A percentile compares a stretch with the other conserved stretches of the same genome.
Evolutionary conservation across 2,888 invertebrate species (phyloP).

Genomic region (Deroplatys truncata): DNA sequence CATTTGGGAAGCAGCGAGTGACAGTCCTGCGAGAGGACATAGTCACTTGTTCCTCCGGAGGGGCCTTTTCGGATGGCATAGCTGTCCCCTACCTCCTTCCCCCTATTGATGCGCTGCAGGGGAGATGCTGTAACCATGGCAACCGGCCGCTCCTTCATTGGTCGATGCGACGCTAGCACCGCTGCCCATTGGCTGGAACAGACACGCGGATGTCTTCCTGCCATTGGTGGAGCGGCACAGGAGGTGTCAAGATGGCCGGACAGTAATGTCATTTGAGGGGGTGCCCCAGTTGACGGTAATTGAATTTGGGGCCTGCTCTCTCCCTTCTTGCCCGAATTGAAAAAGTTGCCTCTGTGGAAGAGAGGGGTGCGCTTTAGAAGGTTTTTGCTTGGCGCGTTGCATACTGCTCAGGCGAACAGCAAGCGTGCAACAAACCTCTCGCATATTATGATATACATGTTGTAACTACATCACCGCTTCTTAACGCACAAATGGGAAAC

Average conservation of each 20-base stretch:
- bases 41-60: neutral
- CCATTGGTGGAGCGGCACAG: slow-evolving; percentile 2
- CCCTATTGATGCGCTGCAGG: neutral
- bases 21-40: neutral
- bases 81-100: neutral
- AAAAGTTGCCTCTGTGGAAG: neutral
- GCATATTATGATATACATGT: neutral
- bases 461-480: neutral
- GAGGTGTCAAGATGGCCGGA: neutral
- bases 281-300: slow-evolving; percentile 1
- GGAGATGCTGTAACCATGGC: slow-evolving; percentile 9
- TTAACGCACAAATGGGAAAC: no score
- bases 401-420: neutral
- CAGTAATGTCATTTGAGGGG: slow-evolving; percentile 3
- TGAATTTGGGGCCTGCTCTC: slow-evolving; percentile 9
- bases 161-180: neutral
- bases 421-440: neutral
- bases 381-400: neutral
- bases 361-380: neutral
- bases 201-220: neutral
- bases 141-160: neutral
- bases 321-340: slow-evolving; percentile 8
- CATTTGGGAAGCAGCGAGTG: neutral
- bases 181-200: slow-evolving; percentile 7
- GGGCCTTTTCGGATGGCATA: neutral